These are phyloP conservation scores for Jaculus jaculus DNA, from an alignment of 2,113 vertebrate species.

Conservation along the genomic window DNA sequence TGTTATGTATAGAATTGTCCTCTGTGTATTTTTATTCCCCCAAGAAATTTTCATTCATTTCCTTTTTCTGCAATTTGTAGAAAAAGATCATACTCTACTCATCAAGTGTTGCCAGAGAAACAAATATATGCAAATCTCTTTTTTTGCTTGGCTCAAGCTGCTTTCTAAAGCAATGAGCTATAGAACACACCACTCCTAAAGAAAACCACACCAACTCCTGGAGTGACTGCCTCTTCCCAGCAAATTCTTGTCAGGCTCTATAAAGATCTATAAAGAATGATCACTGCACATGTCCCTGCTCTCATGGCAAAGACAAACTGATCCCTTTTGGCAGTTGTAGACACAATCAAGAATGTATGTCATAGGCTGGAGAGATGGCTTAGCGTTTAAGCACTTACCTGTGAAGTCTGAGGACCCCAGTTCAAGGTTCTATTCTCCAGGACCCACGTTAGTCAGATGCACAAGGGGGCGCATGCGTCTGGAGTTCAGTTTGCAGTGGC, in stretches of 20 bases:
- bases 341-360: not conserved
- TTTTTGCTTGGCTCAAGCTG: not conserved
- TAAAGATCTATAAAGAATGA: not conserved
- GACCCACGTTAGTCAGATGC: too few relatives aligned
- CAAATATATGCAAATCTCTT: not conserved
- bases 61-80: not conserved
- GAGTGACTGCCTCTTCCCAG: not conserved
- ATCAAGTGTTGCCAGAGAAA: not conserved
- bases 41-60: not conserved
- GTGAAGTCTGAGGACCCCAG: too few relatives aligned
- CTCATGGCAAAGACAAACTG: not conserved
- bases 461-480: too few relatives aligned
- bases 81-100: not conserved
- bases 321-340: not conserved
- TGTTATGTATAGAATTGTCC: not conserved
- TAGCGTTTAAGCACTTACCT: too few relatives aligned
- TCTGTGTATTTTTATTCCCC: not conserved
- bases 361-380: not conserved
- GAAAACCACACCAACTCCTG: not conserved
- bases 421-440: too few relatives aligned
- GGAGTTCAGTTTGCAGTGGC: too few relatives aligned
- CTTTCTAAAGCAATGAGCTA: not conserved
- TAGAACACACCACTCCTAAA: not conserved
- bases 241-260: not conserved
- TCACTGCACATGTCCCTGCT: not conserved